Evolutionary conservation across 2,888 invertebrate genomes (phyloP).

Genomic region (Dolomedes plantarius): DNA sequence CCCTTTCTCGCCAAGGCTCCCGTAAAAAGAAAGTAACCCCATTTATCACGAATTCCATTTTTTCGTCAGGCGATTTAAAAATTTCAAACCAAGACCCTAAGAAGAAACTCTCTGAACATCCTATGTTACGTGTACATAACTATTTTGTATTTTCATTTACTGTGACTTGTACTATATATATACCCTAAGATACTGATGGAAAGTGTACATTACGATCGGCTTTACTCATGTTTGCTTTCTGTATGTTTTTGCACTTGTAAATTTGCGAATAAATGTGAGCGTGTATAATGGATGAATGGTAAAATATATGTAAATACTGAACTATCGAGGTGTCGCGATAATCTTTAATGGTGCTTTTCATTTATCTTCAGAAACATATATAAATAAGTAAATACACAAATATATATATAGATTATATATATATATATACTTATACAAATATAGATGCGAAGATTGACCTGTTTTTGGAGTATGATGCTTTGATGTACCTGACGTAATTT

Average conservation of each 20-base stretch:
- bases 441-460: conserved; percentile 44
- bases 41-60: too few relatives aligned
- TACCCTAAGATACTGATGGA: neutral
- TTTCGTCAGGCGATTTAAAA: too few relatives aligned
- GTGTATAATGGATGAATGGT: neutral
- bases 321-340: conserved; percentile 47
- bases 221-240: neutral
- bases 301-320: neutral
- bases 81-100: too few relatives aligned
- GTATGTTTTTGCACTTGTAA: conserved; percentile 6
- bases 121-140: too few relatives aligned
- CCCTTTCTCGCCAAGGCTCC: too few relatives aligned
- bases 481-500: conserved; percentile 50
- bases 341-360: conserved; percentile 63
- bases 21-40: too few relatives aligned
- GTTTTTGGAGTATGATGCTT: conserved; percentile 33
- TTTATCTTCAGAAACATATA: conserved; percentile 38
- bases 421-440: conserved; percentile 24
- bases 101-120: too few relatives aligned
- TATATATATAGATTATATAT: conserved; percentile 14
- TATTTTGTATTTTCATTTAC: too few relatives aligned
- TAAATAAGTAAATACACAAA: conserved; percentile 56
- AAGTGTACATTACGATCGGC: neutral
- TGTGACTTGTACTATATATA: too few relatives aligned
- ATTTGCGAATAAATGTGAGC: neutral